Evolutionary conservation across 1,140 invertebrate genomes (phyloP).

Genomic region (Pseudomyrmex gracilis): DNA sequence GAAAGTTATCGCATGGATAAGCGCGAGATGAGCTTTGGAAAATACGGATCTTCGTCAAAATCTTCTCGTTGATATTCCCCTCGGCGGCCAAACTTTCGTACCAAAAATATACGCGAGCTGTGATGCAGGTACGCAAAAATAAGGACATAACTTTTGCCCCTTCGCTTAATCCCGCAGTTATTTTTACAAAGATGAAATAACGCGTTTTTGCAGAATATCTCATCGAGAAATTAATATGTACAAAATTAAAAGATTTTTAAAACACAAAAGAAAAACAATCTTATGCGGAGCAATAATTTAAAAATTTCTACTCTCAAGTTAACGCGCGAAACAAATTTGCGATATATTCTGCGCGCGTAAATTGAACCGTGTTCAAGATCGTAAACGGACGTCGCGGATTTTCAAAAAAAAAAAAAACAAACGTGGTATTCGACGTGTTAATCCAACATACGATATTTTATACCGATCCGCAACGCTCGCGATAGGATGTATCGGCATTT

Average conservation of each 20-base stretch:
- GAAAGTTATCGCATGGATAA: slow-evolving; percentile 66
- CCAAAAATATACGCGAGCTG: slow-evolving; percentile 38
- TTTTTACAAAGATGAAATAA: neutral
- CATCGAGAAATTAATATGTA: neutral
- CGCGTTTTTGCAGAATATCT: neutral
- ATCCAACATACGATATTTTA: slow-evolving; percentile 3
- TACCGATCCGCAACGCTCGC: slow-evolving; percentile 2
- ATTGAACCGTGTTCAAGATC: neutral
- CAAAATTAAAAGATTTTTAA: neutral
- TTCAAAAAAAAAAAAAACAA: neutral
- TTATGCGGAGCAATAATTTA: too few species aligned
- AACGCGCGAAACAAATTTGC: neutral
- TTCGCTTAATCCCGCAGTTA: neutral
- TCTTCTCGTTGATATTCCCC: slow-evolving; percentile 68
- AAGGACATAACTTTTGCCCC: neutral
- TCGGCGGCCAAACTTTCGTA: slow-evolving; percentile 30
- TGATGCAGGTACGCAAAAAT: slow-evolving; percentile 27
- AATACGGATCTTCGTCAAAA: slow-evolving; percentile 66
- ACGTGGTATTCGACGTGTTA: slow-evolving; percentile 6
- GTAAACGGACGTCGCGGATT: neutral
- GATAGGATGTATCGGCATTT: slow-evolving; percentile 30
- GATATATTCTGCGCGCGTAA: neutral
- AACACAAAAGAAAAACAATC: too few species aligned
- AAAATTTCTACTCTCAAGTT: too few species aligned
- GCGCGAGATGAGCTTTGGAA: slow-evolving; percentile 59